These are phyloP conservation scores for Lamprologus lemairii DNA, from an alignment of 2,113 vertebrate species.

Conservation along the genomic window DNA sequence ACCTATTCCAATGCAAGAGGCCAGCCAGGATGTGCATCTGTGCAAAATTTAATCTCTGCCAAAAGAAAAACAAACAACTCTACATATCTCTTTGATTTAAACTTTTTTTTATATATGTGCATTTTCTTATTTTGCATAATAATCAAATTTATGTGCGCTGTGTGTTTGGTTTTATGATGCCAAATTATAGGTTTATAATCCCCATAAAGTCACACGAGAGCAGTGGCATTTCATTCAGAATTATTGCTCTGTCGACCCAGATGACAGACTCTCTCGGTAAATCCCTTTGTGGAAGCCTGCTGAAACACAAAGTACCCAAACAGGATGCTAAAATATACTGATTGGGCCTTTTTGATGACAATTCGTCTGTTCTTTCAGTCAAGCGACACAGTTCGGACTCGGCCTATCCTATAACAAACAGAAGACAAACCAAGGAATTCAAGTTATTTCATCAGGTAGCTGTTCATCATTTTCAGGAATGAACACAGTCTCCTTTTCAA, in stretches of 20 bases:
- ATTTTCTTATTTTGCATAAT: neutral
- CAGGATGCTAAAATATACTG: neutral
- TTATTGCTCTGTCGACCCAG: neutral
- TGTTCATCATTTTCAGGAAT: neutral
- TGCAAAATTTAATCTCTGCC: neutral
- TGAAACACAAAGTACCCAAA: neutral
- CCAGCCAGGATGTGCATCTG: neutral
- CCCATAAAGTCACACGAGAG: neutral
- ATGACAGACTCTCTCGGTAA: constrained; percentile 13
- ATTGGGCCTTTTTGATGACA: neutral
- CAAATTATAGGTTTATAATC: neutral
- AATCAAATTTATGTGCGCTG: neutral
- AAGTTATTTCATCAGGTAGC: neutral
- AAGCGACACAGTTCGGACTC: neutral
- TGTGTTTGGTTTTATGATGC: neutral
- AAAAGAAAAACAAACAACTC: neutral
- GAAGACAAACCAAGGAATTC: neutral
- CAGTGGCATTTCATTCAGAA: constrained; percentile 10
- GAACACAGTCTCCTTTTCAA: neutral
- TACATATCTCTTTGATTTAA: neutral
- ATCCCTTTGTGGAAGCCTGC: neutral
- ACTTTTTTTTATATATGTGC: neutral
- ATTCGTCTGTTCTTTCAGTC: neutral
- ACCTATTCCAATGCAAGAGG: neutral
- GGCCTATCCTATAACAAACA: neutral